These are phyloP conservation scores for Pachyuromys duprasi DNA, from an alignment of 2,797 vertebrate genomes.

Conservation along the genomic window DNA sequence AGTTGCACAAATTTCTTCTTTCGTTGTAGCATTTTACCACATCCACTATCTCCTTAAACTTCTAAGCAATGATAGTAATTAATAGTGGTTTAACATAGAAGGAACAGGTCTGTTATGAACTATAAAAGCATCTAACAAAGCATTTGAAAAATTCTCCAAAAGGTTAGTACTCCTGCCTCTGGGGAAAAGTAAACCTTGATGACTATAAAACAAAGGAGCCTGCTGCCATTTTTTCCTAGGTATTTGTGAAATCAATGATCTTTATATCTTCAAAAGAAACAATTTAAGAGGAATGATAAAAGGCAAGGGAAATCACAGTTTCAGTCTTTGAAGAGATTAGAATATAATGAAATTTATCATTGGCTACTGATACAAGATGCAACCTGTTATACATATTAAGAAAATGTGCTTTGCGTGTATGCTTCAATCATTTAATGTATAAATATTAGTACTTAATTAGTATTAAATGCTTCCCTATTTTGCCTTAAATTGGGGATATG, in stretches of 20 bases:
- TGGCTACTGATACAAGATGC: not conserved
- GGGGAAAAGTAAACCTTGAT: not conserved
- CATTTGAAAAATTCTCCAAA: not conserved
- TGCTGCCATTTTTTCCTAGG: not conserved
- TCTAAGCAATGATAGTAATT: not conserved
- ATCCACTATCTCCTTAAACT: not conserved
- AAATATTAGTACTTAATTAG: not conserved
- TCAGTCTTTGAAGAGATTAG: not conserved
- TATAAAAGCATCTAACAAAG: not conserved
- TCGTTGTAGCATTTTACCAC: not conserved
- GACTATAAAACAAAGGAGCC: not conserved
- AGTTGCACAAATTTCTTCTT: not conserved
- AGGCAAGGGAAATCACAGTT: not conserved
- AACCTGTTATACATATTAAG: not conserved
- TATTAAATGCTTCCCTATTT: not conserved
- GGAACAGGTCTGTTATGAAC: not conserved
- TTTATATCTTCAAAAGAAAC: not conserved
- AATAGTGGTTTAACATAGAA: not conserved
- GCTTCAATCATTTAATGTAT: not conserved
- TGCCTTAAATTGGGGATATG: not conserved
- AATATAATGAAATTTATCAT: not conserved
- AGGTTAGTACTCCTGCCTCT: not conserved
- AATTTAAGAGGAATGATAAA: not conserved
- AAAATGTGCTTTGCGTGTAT: not conserved
- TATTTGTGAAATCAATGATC: not conserved